Evolutionary conservation across 53 echinoderm and acorn worm species (phyloP), one percentile per base, ranked within the genome.

Genomic region (Hippasteria phrygiana): DNA sequence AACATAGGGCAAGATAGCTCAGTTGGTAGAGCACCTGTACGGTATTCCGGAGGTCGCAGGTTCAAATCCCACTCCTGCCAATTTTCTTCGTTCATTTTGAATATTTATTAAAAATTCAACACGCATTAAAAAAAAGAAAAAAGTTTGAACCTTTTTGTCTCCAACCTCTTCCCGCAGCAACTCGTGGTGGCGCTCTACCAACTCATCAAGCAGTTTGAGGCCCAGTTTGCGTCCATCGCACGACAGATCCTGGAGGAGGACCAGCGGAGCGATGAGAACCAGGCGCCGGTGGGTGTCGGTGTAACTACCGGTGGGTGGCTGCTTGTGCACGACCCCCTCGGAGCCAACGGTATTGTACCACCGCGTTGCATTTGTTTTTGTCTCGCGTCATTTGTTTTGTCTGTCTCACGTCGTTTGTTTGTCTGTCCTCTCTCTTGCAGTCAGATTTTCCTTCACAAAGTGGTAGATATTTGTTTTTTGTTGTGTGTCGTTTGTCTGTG

Each of bases 131-230:
- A 22, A 1, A 26, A 59, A 26, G 3, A 59, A 59, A 51, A 14
- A 51, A 14, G 9, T 64, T 9, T 67, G 0, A 31, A 4, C 20
- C n/a, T 3, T 2, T 22, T 59, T 1, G 16, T 3, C 26, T 18
- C 26, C 22, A 22, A 24, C 31, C 8, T 71, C 29, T 73, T 72
- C 73, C 47, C 5, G 20, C 78, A 97, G 97, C 95, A 97, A 88
- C 90, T 97, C 10, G 95, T 93, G 88, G 95, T 95, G 87, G 95
- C 97, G 7, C 91, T 97, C 17, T 93, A 90, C 69, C 95, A 97
- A 76, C 86, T 97, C 43, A 95, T 97, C 87, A 77, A 80, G 50
- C 97, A 97, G 90, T 93, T 95, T 48, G 97, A 95, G 89, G 40
- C 90, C 11, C 93, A 97, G 90, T 97, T 97, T 83, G 95, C 95